Evolutionary conservation across 1,140 invertebrate species (phyloP), one percentile per base, ranked within the genome.

Genomic region (Stenopsyche tienmushanensis): DNA sequence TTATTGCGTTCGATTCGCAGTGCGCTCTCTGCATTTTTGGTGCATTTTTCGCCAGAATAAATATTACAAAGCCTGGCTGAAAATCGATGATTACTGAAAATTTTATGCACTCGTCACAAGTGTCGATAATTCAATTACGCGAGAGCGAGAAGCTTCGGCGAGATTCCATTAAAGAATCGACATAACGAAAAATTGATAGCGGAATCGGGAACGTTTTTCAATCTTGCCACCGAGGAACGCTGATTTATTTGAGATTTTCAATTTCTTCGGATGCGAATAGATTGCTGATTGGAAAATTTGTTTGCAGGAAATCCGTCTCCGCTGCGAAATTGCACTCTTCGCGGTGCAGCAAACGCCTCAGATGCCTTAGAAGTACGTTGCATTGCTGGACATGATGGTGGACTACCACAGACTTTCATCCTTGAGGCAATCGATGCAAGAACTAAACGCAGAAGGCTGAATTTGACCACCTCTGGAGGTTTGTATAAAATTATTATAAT

Each of bases 261-360:
- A n/a, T n/a, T n/a, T n/a, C n/a, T n/a, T n/a, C n/a, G n/a, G n/a
- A n/a, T n/a, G n/a, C n/a, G n/a, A n/a, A n/a, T n/a, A n/a, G 8
- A 8, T 26, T 55, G 17, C 3, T 21, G 34, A 21, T 9, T 47
- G 44, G 17, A 9, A 7, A 17, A n/a, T n/a, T n/a, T n/a, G n/a
- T 39, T 76, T 74, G 42, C 74, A 90, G 89, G 88, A 23, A 90
- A 90, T 71, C 93, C 93, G 1, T 88, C 88, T 66, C 83, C 91
- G 0, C 80, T 93, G 50, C 85, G 86, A 15, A 95, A 94, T 76
- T 96, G 93, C 79, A 92, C 92, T 3, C 80, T 91, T 18, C 85
- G 88, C 67, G 82, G 84, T 0, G 84, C 88, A 7, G 78, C 84
- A 24, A 91, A 90, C 64, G 88, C 83, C 44, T 83, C 84, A 0